Evolutionary conservation across 2,113 vertebrate species (phyloP).

Genomic region (Lagopus leucura): DNA sequence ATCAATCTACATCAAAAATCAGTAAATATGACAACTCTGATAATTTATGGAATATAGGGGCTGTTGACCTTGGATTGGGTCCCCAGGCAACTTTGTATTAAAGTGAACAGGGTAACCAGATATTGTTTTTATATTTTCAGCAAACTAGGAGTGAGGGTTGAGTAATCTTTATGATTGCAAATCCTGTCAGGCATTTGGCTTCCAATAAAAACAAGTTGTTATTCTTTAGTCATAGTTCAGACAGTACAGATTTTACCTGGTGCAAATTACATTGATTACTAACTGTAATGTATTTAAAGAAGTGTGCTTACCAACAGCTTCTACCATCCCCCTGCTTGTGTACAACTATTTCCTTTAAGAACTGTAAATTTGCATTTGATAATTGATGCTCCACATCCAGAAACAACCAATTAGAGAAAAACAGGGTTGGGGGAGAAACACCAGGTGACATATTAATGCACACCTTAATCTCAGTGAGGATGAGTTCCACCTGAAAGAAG

Average conservation of each 20-base stretch:
- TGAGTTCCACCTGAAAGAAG: background rate
- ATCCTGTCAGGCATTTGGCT: background rate
- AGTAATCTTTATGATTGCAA: background rate
- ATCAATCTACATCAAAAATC: background rate
- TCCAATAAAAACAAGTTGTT: background rate
- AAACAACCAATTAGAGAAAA: background rate
- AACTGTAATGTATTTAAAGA: background rate
- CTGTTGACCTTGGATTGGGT: background rate
- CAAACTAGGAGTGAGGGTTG: background rate
- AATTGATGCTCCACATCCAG: background rate
- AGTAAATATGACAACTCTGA: background rate
- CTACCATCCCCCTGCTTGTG: accelerated
- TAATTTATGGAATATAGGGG: background rate
- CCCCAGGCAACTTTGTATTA: background rate
- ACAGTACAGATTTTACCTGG: background rate
- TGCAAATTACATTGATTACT: background rate
- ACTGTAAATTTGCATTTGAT: background rate
- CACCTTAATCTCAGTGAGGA: accelerated
- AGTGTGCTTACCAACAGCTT: background rate
- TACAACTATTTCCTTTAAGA: background rate
- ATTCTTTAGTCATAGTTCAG: background rate
- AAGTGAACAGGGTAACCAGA: background rate
- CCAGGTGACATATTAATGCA: background rate
- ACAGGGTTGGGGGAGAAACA: background rate
- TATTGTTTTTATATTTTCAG: background rate